Conservation (phyloP, 1,140 invertebrate species). For the Drosophila sechellia region DNA sequence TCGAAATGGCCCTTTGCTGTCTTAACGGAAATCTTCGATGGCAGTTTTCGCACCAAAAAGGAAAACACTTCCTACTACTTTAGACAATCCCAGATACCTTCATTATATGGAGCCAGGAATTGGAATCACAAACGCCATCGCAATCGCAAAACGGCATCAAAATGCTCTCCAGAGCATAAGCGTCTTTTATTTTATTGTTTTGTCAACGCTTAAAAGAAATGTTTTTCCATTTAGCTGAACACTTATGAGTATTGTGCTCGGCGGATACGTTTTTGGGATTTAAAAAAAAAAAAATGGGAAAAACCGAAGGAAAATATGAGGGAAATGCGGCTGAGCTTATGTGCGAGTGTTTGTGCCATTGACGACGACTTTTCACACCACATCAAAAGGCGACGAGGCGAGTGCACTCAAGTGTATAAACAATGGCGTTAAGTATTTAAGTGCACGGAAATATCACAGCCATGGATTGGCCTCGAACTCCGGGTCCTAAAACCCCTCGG, state of each 20-base stretch:
- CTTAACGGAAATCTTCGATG: slow-evolving; percentile 70
- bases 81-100: slow-evolving; percentile 73
- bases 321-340: slow-evolving; percentile 59
- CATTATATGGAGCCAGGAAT: slow-evolving; percentile 48
- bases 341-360: slow-evolving; percentile 41
- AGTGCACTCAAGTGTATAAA: slow-evolving; percentile 83
- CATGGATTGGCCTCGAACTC: slow-evolving; percentile 63
- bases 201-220: slow-evolving; percentile 82
- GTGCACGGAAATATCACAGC: slow-evolving; percentile 79
- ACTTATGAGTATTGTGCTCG: slow-evolving; percentile 73
- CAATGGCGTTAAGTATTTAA: slow-evolving; percentile 83
- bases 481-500: slow-evolving; percentile 18
- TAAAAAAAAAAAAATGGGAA: slow-evolving; percentile 24
- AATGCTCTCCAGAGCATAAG: slow-evolving; percentile 67
- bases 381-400: slow-evolving; percentile 73
- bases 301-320: slow-evolving; percentile 12
- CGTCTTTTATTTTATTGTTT: slow-evolving; percentile 80
- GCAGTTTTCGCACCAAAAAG: slow-evolving; percentile 60
- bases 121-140: slow-evolving; percentile 55
- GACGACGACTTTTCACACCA: slow-evolving; percentile 78
- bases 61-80: slow-evolving; percentile 47
- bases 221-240: slow-evolving; percentile 81
- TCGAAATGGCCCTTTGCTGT: slow-evolving; percentile 3
- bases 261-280: slow-evolving; percentile 70
- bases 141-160: slow-evolving; percentile 54